A percentile compares a stretch with the other conserved stretches of the same genome.
Conservation (phyloP, 92 coral and sea anemone species). For the Micromussa lordhowensis region DNA sequence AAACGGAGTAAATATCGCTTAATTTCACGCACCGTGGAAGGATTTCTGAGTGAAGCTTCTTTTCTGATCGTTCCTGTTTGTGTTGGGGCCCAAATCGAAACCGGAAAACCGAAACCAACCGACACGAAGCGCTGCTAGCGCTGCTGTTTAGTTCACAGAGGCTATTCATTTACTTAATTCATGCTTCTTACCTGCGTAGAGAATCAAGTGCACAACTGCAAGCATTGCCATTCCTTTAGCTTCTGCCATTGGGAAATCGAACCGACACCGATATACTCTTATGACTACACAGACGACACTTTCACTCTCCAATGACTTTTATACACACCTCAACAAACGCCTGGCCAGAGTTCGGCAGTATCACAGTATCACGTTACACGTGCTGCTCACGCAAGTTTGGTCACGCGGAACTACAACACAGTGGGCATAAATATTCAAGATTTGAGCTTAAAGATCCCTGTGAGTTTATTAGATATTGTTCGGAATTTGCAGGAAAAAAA, state of each 20-base stretch:
- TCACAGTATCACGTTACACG: too few relatives aligned
- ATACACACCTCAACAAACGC: too few relatives aligned
- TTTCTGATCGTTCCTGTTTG: neutral
- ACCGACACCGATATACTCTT: neutral
- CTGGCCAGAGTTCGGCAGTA: too few relatives aligned
- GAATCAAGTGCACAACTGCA: neutral
- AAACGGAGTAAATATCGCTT: neutral
- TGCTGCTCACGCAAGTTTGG: too few relatives aligned
- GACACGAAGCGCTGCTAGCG: neutral
- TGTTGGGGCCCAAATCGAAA: neutral
- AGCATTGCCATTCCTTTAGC: neutral
- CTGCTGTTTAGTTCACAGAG: neutral
- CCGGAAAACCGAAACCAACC: neutral
- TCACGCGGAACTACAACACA: too few relatives aligned
- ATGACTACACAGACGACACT: neutral
- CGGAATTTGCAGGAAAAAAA: too few relatives aligned
- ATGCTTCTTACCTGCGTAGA: slow-evolving; percentile 1
- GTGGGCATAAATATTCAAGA: too few relatives aligned
- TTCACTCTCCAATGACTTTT: too few relatives aligned
- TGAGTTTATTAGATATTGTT: too few relatives aligned
- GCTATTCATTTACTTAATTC: neutral
- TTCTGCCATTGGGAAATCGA: slow-evolving; percentile 2
- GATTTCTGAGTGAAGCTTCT: neutral
- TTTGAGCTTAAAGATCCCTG: too few relatives aligned
- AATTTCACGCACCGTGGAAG: neutral